These are phyloP conservation scores for Varanus komodoensis DNA, from an alignment of 2,113 vertebrate genomes.

Conservation along the genomic window DNA sequence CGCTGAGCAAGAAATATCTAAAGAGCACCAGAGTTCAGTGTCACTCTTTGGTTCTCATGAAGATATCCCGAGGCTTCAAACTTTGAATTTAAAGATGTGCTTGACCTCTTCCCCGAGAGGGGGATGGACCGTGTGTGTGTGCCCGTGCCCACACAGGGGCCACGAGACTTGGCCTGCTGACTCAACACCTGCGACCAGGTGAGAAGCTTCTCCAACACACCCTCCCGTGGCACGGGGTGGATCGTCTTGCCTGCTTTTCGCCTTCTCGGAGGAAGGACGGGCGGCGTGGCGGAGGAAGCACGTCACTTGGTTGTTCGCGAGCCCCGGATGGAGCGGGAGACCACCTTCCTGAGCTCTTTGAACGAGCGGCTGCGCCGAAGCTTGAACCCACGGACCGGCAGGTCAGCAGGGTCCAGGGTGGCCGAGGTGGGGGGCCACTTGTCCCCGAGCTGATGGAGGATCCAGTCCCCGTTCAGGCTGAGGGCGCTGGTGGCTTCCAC, in stretches of 20 bases:
- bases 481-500: neutral
- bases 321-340: conserved; percentile 73
- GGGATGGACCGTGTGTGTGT: no score
- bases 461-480: conserved; percentile 36
- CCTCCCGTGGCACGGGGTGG: fast-evolving
- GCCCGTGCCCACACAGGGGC: no score
- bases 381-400: conserved; percentile 35
- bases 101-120: no score
- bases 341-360: conserved; percentile 81
- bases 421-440: neutral
- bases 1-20: neutral
- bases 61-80: neutral
- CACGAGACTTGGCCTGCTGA: no score
- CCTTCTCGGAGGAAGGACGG: no score
- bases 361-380: conserved; percentile 82
- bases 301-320: conserved; percentile 79
- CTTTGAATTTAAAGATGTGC: neutral
- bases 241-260: neutral
- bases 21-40: neutral
- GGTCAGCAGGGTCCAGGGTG: neutral
- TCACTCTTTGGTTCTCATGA: neutral
- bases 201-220: neutral
- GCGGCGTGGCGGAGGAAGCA: fast-evolving
- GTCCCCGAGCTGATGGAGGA: neutral
- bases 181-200: neutral